Evolutionary conservation across 2,113 vertebrate species (phyloP).

Genomic region (Trogon surrucura): DNA sequence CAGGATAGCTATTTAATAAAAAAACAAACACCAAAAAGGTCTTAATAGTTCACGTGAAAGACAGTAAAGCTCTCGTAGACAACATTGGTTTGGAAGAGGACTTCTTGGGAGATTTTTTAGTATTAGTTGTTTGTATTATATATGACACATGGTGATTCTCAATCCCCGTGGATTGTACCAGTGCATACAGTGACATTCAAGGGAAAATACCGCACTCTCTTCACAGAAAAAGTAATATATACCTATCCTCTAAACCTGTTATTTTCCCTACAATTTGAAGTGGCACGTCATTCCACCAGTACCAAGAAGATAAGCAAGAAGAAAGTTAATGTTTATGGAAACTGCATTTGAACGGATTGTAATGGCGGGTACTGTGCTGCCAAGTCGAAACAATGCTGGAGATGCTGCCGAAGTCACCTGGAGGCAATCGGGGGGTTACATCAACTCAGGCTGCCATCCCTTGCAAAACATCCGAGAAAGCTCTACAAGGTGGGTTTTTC

Average conservation of each 20-base stretch:
- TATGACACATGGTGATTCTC: not conserved
- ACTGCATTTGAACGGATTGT: not conserved
- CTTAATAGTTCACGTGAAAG: not conserved
- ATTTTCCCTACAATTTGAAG: not conserved
- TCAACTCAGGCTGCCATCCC: not conserved
- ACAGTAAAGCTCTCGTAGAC: not conserved
- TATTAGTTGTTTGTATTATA: not conserved
- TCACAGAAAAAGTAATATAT: not conserved
- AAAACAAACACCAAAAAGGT: not conserved
- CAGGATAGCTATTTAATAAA: not conserved
- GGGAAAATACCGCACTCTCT: not conserved
- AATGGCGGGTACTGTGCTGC: not conserved
- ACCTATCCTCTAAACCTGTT: not conserved
- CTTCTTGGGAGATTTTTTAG: not conserved
- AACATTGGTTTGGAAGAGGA: not conserved
- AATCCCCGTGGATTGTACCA: not conserved
- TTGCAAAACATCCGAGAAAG: not conserved
- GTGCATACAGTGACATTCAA: not conserved
- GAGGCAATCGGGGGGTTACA: not conserved
- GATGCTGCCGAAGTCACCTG: not conserved
- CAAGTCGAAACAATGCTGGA: not conserved
- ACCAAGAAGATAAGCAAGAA: not conserved
- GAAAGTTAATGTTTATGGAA: not conserved
- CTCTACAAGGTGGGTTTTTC: not conserved
- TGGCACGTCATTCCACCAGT: not conserved